phyloP scores from a whole-genome alignment of 2,797 vertebrate genomes.

The Sebastiscus tertius region DNA sequence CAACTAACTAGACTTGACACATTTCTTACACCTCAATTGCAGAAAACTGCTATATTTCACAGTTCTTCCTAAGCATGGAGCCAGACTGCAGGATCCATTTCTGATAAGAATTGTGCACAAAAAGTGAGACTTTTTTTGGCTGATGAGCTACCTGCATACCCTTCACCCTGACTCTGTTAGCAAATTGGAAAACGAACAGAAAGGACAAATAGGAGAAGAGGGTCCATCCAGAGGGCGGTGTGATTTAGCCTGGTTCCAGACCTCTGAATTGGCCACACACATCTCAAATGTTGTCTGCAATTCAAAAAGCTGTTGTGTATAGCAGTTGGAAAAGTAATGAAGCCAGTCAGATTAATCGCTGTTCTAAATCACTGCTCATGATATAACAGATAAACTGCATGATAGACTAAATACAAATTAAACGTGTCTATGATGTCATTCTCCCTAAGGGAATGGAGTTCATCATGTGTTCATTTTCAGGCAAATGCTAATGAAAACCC shows the following conservation, averaged over 20 bases:
- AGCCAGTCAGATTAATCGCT: background rate
- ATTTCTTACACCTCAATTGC: background rate
- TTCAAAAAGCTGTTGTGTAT: slow-evolving; percentile 3
- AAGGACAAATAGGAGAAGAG: slow-evolving; percentile 22
- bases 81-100: background rate
- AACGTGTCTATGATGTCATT: background rate
- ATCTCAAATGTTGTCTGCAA: background rate
- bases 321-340: background rate
- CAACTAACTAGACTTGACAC: background rate
- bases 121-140: slow-evolving; percentile 8
- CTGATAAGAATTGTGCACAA: background rate
- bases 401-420: background rate
- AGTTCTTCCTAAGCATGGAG: background rate
- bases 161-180: slow-evolving; percentile 38
- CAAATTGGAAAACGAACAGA: slow-evolving; percentile 40
- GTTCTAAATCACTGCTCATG: background rate
- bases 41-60: slow-evolving; percentile 8
- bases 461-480: background rate
- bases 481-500: background rate
- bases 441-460: background rate
- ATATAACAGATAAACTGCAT: background rate
- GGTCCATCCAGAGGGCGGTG: slow-evolving; percentile 20
- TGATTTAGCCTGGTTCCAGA: slow-evolving; percentile 21
- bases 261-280: background rate
- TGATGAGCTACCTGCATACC: slow-evolving; percentile 10